Evolutionary conservation across 2,113 vertebrate species (phyloP).

Genomic region (Zapornia atra): DNA sequence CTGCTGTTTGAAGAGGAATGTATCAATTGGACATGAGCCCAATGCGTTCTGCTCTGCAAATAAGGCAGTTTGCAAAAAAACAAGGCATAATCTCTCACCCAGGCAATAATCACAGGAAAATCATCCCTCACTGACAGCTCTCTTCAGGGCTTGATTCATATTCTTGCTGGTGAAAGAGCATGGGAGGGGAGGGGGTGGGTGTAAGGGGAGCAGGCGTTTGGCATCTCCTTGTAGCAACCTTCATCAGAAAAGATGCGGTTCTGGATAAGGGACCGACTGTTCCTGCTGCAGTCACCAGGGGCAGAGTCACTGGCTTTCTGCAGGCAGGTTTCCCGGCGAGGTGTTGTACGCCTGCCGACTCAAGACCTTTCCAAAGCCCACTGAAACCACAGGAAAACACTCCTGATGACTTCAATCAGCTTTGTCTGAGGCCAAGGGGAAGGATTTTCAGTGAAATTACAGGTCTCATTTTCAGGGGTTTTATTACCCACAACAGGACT

Average conservation of each 20-base stretch:
- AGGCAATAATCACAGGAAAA: conserved; percentile 75
- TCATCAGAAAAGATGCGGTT: background rate
- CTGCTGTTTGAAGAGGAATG: conserved; percentile 76
- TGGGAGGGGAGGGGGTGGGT: background rate
- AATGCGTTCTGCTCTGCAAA: conserved; percentile 72
- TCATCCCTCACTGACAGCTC: conserved; percentile 71
- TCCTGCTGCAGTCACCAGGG: background rate
- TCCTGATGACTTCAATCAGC: background rate
- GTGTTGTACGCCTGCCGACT: background rate
- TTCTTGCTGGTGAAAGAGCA: conserved; percentile 51
- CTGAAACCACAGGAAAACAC: background rate
- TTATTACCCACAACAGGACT: background rate
- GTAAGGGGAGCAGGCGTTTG: conserved; percentile 20
- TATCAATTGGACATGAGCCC: conserved; percentile 79
- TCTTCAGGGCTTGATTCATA: conserved; percentile 73
- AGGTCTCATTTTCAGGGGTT: background rate
- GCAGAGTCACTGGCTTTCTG: background rate
- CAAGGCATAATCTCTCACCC: conserved; percentile 64
- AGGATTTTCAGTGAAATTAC: background rate
- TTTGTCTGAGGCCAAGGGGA: background rate
- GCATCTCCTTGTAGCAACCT: conserved; percentile 44
- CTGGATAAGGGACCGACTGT: background rate
- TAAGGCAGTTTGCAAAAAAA: conserved; percentile 69
- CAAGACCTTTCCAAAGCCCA: background rate
- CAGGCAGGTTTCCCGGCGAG: background rate